Conservation (phyloP, 2,797 vertebrate genomes). For the Oryzias sinensis region DNA sequence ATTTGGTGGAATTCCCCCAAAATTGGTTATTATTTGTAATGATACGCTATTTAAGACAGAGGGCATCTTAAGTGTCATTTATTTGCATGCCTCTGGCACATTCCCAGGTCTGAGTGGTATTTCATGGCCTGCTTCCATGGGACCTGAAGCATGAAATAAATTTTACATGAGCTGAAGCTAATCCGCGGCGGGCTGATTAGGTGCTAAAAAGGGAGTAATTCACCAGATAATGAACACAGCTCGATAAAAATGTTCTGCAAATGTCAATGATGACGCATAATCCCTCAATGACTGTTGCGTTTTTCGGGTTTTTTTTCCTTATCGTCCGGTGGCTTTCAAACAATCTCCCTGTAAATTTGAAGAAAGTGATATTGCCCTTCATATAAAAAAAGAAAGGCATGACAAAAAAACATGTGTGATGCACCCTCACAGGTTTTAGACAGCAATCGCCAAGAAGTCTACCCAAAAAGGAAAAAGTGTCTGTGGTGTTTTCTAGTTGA, state of each 20-base stretch:
- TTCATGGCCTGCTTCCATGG: slow-evolving; percentile 52
- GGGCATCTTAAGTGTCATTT: slow-evolving; percentile 35
- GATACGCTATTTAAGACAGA: slow-evolving; percentile 11
- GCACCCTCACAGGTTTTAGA: slow-evolving; percentile 8
- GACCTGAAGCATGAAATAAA: slow-evolving; percentile 69
- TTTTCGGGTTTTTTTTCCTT: slow-evolving; percentile 6
- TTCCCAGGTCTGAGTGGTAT: slow-evolving; percentile 43
- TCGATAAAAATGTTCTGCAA: slow-evolving; percentile 69
- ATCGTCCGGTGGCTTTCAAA: slow-evolving; percentile 25
- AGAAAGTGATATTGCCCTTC: slow-evolving; percentile 13
- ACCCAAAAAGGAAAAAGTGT: slow-evolving; percentile 5
- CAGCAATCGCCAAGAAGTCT: slow-evolving; percentile 8
- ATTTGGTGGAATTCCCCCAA: slow-evolving; percentile 16
- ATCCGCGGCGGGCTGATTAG: slow-evolving; percentile 69
- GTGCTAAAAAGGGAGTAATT: slow-evolving; percentile 75
- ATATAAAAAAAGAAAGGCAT: slow-evolving; percentile 8
- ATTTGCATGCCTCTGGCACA: slow-evolving; percentile 52
- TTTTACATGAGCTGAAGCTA: slow-evolving; percentile 70
- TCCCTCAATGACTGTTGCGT: slow-evolving; percentile 61
- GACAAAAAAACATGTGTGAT: slow-evolving; percentile 17
- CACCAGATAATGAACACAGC: slow-evolving; percentile 71
- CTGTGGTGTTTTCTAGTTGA: slow-evolving; percentile 10
- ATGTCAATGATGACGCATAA: slow-evolving; percentile 74
- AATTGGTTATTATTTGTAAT: slow-evolving; percentile 30
- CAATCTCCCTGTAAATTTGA: slow-evolving; percentile 32